These are phyloP conservation scores for Otolemur crassicaudatus DNA, from an alignment of 2,797 vertebrate species.

Conservation along the genomic window DNA sequence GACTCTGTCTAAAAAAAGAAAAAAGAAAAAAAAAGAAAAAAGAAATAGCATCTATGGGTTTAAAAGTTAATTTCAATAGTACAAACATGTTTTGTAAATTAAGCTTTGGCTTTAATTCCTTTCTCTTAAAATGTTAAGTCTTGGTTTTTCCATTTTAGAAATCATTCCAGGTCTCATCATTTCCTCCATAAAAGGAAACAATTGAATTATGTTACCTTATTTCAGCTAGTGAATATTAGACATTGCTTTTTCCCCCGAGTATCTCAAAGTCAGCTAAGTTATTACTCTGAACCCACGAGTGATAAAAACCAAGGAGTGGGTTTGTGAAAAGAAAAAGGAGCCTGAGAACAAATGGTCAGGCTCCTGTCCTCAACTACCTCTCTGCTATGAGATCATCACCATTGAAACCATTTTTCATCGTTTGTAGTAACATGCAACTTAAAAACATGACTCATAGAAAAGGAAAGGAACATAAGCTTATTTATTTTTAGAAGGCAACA, in stretches of 20 bases:
- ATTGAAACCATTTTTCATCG: neutral
- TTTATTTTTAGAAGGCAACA: constrained; percentile 65
- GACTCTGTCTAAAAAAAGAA: too few relatives aligned
- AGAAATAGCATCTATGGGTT: neutral
- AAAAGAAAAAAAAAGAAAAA: too few relatives aligned
- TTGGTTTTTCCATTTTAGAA: neutral
- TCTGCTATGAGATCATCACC: neutral
- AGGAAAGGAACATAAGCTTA: constrained; percentile 57
- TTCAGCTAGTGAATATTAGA: neutral
- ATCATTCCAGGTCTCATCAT: neutral
- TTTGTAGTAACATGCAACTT: neutral
- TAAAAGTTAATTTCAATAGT: neutral
- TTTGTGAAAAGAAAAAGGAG: neutral
- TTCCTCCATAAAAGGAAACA: neutral
- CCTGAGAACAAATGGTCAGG: neutral
- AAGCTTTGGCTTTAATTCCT: neutral
- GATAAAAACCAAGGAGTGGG: neutral
- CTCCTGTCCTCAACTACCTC: neutral
- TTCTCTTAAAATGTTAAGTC: neutral
- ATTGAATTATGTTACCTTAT: neutral
- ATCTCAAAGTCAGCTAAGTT: neutral
- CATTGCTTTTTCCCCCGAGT: neutral
- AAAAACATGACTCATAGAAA: neutral
- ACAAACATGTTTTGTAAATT: neutral
- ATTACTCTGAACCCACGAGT: neutral